These are phyloP conservation scores for Liasis olivaceus DNA, from an alignment of 2,797 vertebrate genomes.

Conservation along the genomic window DNA sequence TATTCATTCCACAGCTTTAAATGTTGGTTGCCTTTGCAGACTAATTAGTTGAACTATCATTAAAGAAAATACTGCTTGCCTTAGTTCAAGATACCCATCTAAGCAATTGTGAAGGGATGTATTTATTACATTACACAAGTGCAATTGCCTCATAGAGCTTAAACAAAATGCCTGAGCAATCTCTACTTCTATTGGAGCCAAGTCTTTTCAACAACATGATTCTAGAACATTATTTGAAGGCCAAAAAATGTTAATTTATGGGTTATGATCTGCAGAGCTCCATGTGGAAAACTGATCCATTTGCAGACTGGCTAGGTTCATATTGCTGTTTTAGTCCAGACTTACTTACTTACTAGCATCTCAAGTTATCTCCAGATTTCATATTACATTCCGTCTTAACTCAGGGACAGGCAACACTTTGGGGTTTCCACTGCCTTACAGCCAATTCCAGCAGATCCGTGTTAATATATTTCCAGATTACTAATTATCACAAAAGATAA, in stretches of 20 bases:
- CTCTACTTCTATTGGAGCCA: fast-evolving
- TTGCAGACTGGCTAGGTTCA: neutral
- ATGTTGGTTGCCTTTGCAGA: constrained; percentile 9
- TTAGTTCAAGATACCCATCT: constrained; percentile 15
- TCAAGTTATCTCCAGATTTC: neutral
- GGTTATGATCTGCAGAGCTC: neutral
- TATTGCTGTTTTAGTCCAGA: neutral
- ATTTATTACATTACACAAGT: constrained; percentile 38
- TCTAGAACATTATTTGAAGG: neutral
- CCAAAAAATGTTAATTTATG: neutral
- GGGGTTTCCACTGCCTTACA: neutral
- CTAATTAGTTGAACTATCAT: constrained; percentile 18
- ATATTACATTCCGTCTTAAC: neutral
- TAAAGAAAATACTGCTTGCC: neutral
- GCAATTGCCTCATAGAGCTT: constrained; percentile 39
- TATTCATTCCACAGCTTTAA: constrained; percentile 10
- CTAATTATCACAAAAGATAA: neutral
- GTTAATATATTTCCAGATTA: neutral
- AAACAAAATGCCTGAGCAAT: neutral
- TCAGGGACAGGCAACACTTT: neutral
- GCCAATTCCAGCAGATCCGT: neutral
- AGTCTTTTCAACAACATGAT: neutral
- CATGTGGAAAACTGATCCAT: neutral
- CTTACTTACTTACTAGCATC: neutral
- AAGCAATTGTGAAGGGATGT: constrained; percentile 34